Conservation (phyloP, 2,888 invertebrate species). For the Tortricodes alternella region DNA sequence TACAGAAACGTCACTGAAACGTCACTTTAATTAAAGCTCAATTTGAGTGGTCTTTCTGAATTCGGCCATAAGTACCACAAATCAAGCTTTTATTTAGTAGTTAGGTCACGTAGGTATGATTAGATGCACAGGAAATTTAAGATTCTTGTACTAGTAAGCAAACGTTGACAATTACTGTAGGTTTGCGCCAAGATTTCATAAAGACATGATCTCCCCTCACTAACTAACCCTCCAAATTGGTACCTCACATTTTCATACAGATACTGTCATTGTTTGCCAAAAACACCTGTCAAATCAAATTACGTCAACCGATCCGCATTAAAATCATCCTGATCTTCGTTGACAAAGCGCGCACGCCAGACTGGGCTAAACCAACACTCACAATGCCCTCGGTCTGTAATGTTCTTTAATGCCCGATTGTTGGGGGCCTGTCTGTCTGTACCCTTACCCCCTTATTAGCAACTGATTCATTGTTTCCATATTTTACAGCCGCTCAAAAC, state of each 20-base stretch:
- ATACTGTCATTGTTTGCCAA: conserved; percentile 31
- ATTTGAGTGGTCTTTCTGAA: no score
- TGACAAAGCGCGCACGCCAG: conserved; percentile 68
- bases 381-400: conserved; percentile 55
- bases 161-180: no score
- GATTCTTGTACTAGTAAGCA: no score
- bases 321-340: conserved; percentile 59
- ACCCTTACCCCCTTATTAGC: conserved; percentile 75
- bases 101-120: no score
- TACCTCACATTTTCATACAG: conserved; percentile 19
- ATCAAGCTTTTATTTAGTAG: no score
- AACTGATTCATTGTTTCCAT: conserved; percentile 75
- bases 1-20: no score
- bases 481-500: conserved; percentile 58
- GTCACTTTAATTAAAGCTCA: no score
- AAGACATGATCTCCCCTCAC: background rate
- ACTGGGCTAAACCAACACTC: conserved; percentile 66
- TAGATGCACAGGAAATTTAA: no score
- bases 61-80: no score
- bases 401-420: conserved; percentile 63
- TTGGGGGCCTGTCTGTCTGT: conserved; percentile 48
- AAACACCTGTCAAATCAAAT: conserved; percentile 70
- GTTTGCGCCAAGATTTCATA: no score
- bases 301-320: conserved; percentile 56
- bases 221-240: conserved; percentile 4